These are phyloP conservation scores for Noctua janthina DNA, from an alignment of 2,888 invertebrate genomes.

Conservation along the genomic window DNA sequence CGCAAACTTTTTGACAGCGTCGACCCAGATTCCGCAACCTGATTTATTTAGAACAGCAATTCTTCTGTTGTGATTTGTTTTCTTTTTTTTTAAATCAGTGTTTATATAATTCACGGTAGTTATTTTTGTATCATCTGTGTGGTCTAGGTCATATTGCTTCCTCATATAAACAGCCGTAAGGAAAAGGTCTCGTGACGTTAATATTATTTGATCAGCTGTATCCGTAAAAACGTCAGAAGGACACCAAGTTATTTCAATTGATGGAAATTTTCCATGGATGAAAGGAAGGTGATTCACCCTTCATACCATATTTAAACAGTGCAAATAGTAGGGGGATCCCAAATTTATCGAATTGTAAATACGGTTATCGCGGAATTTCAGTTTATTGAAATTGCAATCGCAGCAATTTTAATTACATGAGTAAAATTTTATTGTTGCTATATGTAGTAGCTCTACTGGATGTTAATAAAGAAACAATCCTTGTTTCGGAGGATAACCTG, in stretches of 20 bases:
- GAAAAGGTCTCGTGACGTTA: conserved; percentile 54
- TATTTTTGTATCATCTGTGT: conserved; percentile 13
- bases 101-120: not conserved
- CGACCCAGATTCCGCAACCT: conserved; percentile 36
- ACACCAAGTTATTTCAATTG: conserved; percentile 47
- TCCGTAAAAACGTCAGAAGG: conserved; percentile 57
- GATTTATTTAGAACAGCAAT: conserved; percentile 11
- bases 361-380: conserved; percentile 4
- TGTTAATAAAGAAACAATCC: not conserved
- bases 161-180: conserved; percentile 24
- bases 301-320: conserved; percentile 1
- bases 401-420: not conserved
- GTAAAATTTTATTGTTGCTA: not conserved
- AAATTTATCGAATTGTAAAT: conserved; percentile 20
- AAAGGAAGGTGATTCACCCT: conserved; percentile 48
- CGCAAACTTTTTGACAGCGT: not conserved
- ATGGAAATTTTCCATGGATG: conserved; percentile 59
- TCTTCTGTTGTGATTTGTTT: conserved; percentile 4
- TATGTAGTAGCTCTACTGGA: not conserved
- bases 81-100: conserved; percentile 1
- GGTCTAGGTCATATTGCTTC: conserved; percentile 21
- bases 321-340: conserved; percentile 24
- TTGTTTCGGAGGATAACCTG: conserved; percentile 29
- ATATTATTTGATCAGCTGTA: conserved; percentile 68
- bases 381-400: not conserved